These are phyloP conservation scores for Lordiphosa collinella DNA, from an alignment of 1,140 invertebrate species.

Conservation along the genomic window DNA sequence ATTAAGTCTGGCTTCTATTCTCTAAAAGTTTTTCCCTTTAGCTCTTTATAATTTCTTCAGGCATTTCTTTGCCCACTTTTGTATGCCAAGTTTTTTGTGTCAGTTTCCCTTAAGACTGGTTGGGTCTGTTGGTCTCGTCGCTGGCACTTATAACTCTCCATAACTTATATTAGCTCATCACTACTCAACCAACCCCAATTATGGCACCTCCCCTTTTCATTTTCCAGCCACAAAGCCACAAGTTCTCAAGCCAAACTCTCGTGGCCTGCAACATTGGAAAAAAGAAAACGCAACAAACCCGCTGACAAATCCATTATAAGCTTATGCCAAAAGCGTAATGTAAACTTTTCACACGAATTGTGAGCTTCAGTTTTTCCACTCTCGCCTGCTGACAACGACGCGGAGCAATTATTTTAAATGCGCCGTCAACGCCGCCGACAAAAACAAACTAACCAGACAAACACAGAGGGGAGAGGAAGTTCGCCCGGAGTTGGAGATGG, in stretches of 20 bases:
- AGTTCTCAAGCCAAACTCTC: constrained; percentile 27
- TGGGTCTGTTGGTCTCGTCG: neutral
- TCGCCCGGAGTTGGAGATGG: constrained; percentile 3
- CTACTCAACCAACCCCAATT: constrained; percentile 26
- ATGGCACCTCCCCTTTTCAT: constrained; percentile 8
- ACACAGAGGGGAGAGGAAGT: constrained; percentile 24
- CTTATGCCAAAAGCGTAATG: constrained; percentile 69
- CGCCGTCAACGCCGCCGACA: constrained; percentile 54
- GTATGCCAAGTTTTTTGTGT: constrained; percentile 2
- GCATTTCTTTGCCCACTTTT: too few species aligned
- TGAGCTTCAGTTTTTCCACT: constrained; percentile 54
- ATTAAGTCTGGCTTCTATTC: too few species aligned
- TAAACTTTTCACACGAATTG: constrained; percentile 73
- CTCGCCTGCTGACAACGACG: constrained; percentile 32
- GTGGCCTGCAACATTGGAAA: constrained; percentile 10
- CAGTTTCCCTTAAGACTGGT: constrained; percentile 18
- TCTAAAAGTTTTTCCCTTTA: too few species aligned
- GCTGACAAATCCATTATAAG: constrained; percentile 72
- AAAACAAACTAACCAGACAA: constrained; percentile 69
- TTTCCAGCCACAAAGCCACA: constrained; percentile 33
- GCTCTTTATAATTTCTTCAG: too few species aligned
- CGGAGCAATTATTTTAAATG: constrained; percentile 72
- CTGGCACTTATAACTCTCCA: constrained; percentile 44
- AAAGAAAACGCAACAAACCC: constrained; percentile 42
- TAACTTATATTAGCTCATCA: constrained; percentile 57